Evolutionary conservation across 2,888 invertebrate genomes (phyloP), one percentile per base, ranked within the genome.

Genomic region (Protophormia terraenovae): DNA sequence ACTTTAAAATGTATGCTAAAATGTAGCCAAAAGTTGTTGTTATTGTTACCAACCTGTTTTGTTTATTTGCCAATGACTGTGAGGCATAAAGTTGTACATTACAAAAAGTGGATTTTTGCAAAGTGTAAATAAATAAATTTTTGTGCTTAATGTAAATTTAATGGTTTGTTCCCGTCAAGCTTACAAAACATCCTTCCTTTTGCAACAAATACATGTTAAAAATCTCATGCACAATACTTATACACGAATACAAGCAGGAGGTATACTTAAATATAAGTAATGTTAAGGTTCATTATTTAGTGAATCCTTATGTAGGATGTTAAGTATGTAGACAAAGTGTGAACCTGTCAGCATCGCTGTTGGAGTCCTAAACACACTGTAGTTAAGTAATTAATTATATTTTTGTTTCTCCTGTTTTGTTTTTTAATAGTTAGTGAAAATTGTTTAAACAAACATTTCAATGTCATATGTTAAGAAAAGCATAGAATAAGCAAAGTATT

Each of bases 91-190:
- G 35, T 58, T 83, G 58, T 72, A 66, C 50, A 19, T 5, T 35
- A 38, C 41, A 3, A 38, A 58, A 22, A 58, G 62, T 47, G 75
- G n/a, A 32, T 72, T 66, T 60, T 22, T 35, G 29, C 24, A 67
- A 60, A 77, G 35, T 67, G 72, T 69, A 81, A 78, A 81, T 73
- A 85, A 73, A 85, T 75, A 85, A 62, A 81, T 62, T 62, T 81
- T 47, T 12, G 55, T 55, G 12, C 32, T 73, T 78, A 78, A 84
- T 81, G 77, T 67, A 78, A 77, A 81, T 85, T 84, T 78, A 81
- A 81, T 85, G 78, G 84, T 73, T 62, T 69, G 69, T 82, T 62
- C 82, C 76, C 76, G 76, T 69, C 76, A 82, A 71, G 62, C 55
- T 76, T 64, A 66, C 35, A 72, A 35, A 80, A 73, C 58, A 80